Evolutionary conservation across 2,797 vertebrate species (phyloP).

Genomic region (Protosalanx chinensis): DNA sequence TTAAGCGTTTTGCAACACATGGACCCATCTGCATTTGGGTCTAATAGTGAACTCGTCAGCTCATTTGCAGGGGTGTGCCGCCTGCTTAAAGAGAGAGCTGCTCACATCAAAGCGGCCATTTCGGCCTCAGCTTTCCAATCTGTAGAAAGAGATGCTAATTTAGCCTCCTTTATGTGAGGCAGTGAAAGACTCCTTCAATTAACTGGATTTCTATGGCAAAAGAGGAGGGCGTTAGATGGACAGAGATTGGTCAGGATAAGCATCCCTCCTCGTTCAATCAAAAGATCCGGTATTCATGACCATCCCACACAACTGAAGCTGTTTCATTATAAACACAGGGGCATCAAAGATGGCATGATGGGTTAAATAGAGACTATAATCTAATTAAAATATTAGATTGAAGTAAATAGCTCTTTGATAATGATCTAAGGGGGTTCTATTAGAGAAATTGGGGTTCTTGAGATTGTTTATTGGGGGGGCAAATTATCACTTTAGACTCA

Average conservation of each 20-base stretch:
- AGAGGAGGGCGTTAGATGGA: constrained; percentile 77
- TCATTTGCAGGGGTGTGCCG: constrained; percentile 91
- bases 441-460: constrained; percentile 85
- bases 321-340: constrained; percentile 89
- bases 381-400: constrained; percentile 99
- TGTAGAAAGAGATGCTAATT: constrained; percentile 97
- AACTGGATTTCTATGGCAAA: constrained; percentile 94
- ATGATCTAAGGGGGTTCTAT: constrained; percentile 93
- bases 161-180: constrained; percentile 89
- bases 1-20: constrained; percentile 97
- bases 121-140: constrained; percentile 81
- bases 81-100: constrained; percentile 82
- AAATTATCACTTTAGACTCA: constrained; percentile 81
- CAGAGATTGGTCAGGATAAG: constrained; percentile 84
- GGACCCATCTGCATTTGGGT: constrained; percentile 87
- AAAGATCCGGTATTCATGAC: constrained; percentile 91
- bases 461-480: constrained; percentile 73
- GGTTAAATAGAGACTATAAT: constrained; percentile 99
- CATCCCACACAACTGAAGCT: constrained; percentile 87
- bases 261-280: constrained; percentile 94
- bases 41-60: constrained; percentile 95
- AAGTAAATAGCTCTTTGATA: constrained; percentile 99
- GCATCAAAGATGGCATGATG: constrained; percentile 97
- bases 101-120: constrained; percentile 91
- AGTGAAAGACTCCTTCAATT: constrained; percentile 99